Conservation (phyloP, 2,113 vertebrate species). For the Takifugu flavidus region DNA sequence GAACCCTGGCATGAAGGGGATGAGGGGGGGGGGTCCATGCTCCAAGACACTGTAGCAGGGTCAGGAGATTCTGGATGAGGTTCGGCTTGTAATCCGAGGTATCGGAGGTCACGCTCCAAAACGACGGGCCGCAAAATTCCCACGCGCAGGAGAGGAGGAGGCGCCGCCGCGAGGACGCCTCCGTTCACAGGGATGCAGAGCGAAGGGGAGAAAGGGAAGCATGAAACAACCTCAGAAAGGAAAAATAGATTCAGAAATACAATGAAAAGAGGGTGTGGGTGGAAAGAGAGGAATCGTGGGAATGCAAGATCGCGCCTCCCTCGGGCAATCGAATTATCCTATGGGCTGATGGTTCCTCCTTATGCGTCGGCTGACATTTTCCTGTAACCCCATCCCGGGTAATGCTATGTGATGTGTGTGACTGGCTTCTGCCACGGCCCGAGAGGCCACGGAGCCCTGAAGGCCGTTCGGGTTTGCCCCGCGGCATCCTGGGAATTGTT, state of each 20-base stretch:
- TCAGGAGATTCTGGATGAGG: constrained; percentile 12
- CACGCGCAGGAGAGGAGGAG: constrained; percentile 1
- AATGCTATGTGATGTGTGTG: constrained; percentile 77
- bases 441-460: constrained; percentile 53
- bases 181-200: constrained; percentile 29
- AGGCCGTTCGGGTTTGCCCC: constrained; percentile 55
- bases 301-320: constrained; percentile 75
- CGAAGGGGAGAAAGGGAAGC: constrained; percentile 57
- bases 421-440: constrained; percentile 73
- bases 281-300: constrained; percentile 76
- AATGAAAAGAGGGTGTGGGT: constrained; percentile 74
- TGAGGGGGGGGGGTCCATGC: too few relatives aligned
- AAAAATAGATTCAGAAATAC: constrained; percentile 61
- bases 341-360: constrained; percentile 76
- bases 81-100: constrained; percentile 44
- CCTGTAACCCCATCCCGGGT: constrained; percentile 75
- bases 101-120: constrained; percentile 41
- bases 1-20: too few relatives aligned
- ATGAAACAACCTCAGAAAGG: constrained; percentile 56
- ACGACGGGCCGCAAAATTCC: constrained; percentile 39
- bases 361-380: constrained; percentile 77
- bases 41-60: too few relatives aligned
- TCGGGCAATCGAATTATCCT: constrained; percentile 75
- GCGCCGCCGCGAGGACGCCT: constrained; percentile 14
- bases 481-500: constrained; percentile 59